Evolutionary conservation across 2,113 vertebrate species (phyloP).

Genomic region (Mixornis gularis): DNA sequence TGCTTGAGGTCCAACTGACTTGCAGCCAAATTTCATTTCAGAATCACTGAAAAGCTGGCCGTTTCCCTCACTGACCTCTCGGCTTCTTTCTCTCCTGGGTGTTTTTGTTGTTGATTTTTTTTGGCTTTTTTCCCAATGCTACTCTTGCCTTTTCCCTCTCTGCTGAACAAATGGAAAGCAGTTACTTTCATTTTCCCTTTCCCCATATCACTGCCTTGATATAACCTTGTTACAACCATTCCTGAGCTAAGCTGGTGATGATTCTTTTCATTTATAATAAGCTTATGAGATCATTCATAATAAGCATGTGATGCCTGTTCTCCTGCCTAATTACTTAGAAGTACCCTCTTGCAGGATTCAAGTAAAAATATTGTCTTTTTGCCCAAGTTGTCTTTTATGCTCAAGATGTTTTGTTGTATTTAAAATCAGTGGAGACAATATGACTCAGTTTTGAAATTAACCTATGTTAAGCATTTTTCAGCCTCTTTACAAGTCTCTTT

Average conservation of each 20-base stretch:
- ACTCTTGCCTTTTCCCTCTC: background rate
- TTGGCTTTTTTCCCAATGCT: background rate
- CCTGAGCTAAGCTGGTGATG: background rate
- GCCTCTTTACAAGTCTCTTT: background rate
- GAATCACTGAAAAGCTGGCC: background rate
- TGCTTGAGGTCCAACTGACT: background rate
- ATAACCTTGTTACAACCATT: background rate
- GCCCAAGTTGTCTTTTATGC: background rate
- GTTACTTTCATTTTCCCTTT: background rate
- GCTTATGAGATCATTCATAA: background rate
- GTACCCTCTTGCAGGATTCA: background rate
- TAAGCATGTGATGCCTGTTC: background rate
- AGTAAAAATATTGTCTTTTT: background rate
- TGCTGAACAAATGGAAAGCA: background rate
- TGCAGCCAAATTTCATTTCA: background rate
- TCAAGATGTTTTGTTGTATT: background rate
- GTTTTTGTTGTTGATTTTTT: background rate
- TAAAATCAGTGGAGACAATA: background rate
- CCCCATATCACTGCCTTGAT: background rate
- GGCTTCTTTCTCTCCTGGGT: background rate
- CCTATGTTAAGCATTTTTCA: background rate
- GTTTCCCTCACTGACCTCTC: background rate
- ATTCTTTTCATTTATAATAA: background rate
- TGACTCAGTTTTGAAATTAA: background rate
- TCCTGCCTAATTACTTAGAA: background rate